Conservation (phyloP, 37 sponge, comb jelly and placozoan species). For the Agelas oroides region DNA sequence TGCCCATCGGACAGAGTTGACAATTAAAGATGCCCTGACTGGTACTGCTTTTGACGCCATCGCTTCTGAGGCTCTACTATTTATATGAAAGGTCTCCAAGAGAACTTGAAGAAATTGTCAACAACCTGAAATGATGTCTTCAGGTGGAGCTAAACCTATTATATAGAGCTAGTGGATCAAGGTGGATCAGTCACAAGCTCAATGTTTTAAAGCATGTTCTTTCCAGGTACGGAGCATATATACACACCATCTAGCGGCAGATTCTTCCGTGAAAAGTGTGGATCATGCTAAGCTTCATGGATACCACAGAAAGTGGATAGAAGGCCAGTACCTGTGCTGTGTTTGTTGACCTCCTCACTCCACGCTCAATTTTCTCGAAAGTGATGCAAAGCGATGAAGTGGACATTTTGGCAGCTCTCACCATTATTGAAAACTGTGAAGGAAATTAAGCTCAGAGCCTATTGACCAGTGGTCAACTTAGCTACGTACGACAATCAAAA, state of each 20-base stretch:
- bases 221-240: conserved; percentile 59
- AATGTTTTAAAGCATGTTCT: conserved; percentile 39
- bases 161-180: neutral
- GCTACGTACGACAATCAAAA: too few species aligned
- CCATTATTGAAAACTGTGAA: too few species aligned
- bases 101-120: neutral
- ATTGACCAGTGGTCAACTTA: too few species aligned
- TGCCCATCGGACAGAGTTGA: conserved; percentile 52
- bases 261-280: conserved; percentile 49
- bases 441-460: too few species aligned
- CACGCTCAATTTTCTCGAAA: conserved; percentile 15
- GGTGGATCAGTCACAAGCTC: conserved; percentile 26
- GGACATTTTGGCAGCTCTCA: neutral
- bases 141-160: too few species aligned
- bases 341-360: conserved; percentile 56
- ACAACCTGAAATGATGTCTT: conserved; percentile 10
- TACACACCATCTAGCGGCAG: conserved; percentile 35
- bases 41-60: conserved; percentile 23
- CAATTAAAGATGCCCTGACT: conserved; percentile 52
- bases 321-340: conserved; percentile 71
- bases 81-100: too few species aligned
- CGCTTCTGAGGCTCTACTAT: too few species aligned
- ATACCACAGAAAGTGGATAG: conserved; percentile 54
- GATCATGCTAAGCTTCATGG: conserved; percentile 69
- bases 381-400: conserved; percentile 26